Base-by-base conservation (phyloP, 2,888 invertebrate genomes). In the Carpatolechia fugitivella region DNA sequence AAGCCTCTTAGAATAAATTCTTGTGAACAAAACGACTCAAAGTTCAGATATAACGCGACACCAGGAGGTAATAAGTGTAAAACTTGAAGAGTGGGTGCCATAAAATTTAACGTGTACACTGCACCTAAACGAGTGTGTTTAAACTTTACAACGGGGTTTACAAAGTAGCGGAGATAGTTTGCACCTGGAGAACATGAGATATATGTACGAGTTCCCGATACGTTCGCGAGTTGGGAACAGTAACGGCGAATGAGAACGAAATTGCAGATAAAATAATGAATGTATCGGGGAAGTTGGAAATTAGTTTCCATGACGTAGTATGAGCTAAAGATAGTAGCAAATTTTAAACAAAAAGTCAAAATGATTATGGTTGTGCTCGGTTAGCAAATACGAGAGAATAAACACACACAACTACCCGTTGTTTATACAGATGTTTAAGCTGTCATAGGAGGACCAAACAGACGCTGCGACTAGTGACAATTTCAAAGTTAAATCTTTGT, bases 201-300 rank as follows among this genome's bases (percentile, higher is more conserved):
- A 82, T 71, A 68, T 68, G 68, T 78, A 82, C 80, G 74, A 79
- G 75, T 82, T 82, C 76, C 79, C 82, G 74, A 84, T 84, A 80
- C 78, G 70, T 74, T n/a, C 74, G 76, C 72, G 76, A n/a, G n/a
- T 33, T 11, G 11, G 10, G 5, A 33, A 33, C 33, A 33, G 5
- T n/a, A 8, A 8, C 33, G 11, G 33, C 10, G 33, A 33, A 33
- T 33, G 24, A 11, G 33, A 33, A n/a, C 33, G 5, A 33, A n/a
- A 33, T 33, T 33, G 33, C 33, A 11, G 10, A 33, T 33, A 10
- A 33, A 33, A 33, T 33, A 33, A 33, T 33, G 33, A 33, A 33
- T n/a, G 10, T 33, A 33, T 33, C n/a, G 33, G 8, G 33, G 33
- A 33, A 33, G 33, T 33, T 33, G 33, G n/a, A 33, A 33, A 11